Percentiles rank a stretch among this genome's conserved stretches.
Evolutionary conservation across 2,888 invertebrate species (phyloP).

Genomic region (Theristus sp.): DNA sequence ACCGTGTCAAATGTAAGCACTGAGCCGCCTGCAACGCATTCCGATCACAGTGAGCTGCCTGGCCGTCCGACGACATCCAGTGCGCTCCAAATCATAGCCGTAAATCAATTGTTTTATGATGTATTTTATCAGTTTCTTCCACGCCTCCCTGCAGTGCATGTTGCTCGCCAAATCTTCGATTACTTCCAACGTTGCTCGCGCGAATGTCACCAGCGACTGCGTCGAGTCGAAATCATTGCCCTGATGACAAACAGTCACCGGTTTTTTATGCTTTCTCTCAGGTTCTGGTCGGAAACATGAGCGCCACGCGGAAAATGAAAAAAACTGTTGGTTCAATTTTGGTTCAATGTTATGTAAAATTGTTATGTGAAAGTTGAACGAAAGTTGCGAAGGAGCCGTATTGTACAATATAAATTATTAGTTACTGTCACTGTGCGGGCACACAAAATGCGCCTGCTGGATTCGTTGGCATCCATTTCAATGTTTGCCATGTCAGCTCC

Average conservation of each 20-base stretch:
- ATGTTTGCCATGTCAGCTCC: too few relatives aligned
- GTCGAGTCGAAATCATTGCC: background rate
- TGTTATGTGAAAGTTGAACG: too few relatives aligned
- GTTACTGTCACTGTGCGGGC: too few relatives aligned
- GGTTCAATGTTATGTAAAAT: too few relatives aligned
- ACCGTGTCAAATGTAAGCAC: background rate
- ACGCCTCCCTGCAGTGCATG: background rate
- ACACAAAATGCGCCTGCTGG: too few relatives aligned
- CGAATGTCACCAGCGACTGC: background rate
- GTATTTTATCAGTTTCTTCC: background rate
- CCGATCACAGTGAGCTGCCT: background rate
- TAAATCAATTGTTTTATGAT: background rate
- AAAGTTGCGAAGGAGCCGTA: too few relatives aligned
- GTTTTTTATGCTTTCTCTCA: too few relatives aligned
- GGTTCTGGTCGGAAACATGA: too few relatives aligned
- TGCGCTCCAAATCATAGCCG: background rate
- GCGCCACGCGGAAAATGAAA: too few relatives aligned
- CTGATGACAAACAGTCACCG: background rate
- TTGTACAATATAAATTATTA: too few relatives aligned
- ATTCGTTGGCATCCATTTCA: too few relatives aligned
- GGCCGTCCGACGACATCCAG: background rate
- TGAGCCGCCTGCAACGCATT: background rate
- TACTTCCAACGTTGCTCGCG: background rate
- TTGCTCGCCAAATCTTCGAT: background rate
- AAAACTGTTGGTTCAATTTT: too few relatives aligned